Percentiles rank a stretch among this genome's conserved stretches.
Evolutionary conservation across 2,113 vertebrate genomes (phyloP).

Genomic region (Nothocercus nigrocapillus): DNA sequence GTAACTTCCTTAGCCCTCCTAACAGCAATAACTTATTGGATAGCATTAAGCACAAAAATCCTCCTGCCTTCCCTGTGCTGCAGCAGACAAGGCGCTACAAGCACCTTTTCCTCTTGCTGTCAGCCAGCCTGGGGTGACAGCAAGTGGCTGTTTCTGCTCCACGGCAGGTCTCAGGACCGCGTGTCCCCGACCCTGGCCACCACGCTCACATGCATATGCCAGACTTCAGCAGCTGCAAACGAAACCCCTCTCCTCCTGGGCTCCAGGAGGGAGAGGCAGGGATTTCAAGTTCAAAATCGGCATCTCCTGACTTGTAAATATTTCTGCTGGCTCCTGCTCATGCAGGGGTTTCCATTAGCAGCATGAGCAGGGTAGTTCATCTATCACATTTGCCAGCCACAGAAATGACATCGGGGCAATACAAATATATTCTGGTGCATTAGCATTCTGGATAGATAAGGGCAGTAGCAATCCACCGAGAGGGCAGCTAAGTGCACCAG

Average conservation of each 20-base stretch:
- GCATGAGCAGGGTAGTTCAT: background rate
- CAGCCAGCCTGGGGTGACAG: background rate
- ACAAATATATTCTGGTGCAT: background rate
- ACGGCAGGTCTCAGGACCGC: background rate
- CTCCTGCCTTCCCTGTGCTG: background rate
- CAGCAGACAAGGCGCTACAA: background rate
- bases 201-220: rapidly evolving
- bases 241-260: background rate
- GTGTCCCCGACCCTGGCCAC: background rate
- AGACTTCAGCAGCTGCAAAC: background rate
- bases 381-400: background rate
- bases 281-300: background rate
- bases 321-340: background rate
- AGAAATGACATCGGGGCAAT: background rate
- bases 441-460: background rate
- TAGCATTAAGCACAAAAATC: background rate
- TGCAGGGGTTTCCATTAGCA: background rate
- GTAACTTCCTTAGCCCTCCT: background rate
- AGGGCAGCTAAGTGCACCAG: constrained; percentile 3
- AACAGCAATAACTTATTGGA: background rate
- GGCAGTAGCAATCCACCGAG: background rate
- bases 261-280: background rate
- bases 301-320: background rate
- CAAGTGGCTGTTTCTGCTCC: background rate
- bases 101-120: background rate